Percentiles rank a stretch among this genome's conserved stretches.
Evolutionary conservation across 2,797 vertebrate genomes (phyloP).

Genomic region (Chiroxiphia lanceolata): DNA sequence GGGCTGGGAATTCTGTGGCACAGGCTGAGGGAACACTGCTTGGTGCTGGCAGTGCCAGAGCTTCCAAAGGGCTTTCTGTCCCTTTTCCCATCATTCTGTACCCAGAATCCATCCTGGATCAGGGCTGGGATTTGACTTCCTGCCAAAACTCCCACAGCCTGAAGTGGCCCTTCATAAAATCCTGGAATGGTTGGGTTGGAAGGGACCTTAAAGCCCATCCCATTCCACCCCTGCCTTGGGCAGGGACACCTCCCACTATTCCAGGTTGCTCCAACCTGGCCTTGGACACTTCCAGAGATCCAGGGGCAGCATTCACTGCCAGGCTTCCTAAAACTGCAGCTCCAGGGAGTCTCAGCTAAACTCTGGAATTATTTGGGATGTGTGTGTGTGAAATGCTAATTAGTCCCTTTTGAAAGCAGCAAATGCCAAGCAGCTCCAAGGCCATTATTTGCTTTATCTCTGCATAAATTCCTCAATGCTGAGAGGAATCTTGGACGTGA

Average conservation of each 20-base stretch:
- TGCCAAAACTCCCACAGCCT: too few species aligned
- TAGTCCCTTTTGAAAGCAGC: neutral
- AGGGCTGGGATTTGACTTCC: neutral
- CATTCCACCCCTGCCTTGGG: neutral
- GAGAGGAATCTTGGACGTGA: neutral
- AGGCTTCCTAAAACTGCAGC: neutral
- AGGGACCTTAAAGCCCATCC: neutral
- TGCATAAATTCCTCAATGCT: neutral
- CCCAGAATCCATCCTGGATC: neutral
- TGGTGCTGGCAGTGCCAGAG: neutral
- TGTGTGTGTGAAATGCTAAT: constrained; percentile 18
- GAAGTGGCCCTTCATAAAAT: neutral
- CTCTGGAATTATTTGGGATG: neutral
- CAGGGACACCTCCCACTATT: neutral
- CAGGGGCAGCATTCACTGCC: neutral
- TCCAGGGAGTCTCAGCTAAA: neutral
- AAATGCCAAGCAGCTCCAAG: neutral
- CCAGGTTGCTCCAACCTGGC: too few species aligned
- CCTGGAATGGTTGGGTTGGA: too few species aligned
- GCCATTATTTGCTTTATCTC: neutral
- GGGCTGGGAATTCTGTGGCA: neutral
- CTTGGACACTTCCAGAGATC: neutral
- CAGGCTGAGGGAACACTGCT: neutral
- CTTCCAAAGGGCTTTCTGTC: neutral
- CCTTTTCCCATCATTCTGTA: neutral